Evolutionary conservation across 1,140 invertebrate genomes (phyloP).

Genomic region (Bradynema listronoti): DNA sequence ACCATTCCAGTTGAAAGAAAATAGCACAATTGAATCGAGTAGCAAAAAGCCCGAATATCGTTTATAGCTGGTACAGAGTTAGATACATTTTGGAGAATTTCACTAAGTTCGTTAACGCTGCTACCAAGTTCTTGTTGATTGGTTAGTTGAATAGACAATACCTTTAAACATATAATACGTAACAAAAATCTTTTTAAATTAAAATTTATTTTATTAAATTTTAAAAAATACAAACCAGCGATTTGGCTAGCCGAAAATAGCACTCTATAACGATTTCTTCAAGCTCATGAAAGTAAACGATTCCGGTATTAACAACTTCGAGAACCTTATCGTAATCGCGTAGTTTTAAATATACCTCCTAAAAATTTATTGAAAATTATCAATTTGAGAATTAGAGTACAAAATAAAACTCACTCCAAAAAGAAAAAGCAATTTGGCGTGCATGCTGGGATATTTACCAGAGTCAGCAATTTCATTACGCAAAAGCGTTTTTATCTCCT

Average conservation of each 20-base stretch:
- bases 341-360: slow-evolving; percentile 31
- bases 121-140: slow-evolving; percentile 38
- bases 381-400: not conserved
- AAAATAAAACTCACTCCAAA: slow-evolving; percentile 20
- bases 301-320: slow-evolving; percentile 35
- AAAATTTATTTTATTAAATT: not conserved
- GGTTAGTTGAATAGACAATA: slow-evolving; percentile 40
- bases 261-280: slow-evolving; percentile 35
- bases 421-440: slow-evolving; percentile 38
- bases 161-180: slow-evolving; percentile 10
- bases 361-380: slow-evolving; percentile 11
- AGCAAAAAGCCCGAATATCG: slow-evolving; percentile 41
- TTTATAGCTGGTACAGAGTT: slow-evolving; percentile 24
- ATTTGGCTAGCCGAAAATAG: slow-evolving; percentile 37
- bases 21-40: slow-evolving; percentile 45
- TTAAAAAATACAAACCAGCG: slow-evolving; percentile 25
- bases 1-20: slow-evolving; percentile 39
- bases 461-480: slow-evolving; percentile 24
- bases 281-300: slow-evolving; percentile 24
- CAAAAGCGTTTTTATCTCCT: slow-evolving; percentile 19
- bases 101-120: slow-evolving; percentile 33
- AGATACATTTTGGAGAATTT: slow-evolving; percentile 31
- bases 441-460: slow-evolving; percentile 16
- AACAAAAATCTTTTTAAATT: not conserved
- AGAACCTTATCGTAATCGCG: slow-evolving; percentile 31